Conservation (phyloP, 2,797 vertebrate genomes). For the Lithobates sylvaticus region DNA sequence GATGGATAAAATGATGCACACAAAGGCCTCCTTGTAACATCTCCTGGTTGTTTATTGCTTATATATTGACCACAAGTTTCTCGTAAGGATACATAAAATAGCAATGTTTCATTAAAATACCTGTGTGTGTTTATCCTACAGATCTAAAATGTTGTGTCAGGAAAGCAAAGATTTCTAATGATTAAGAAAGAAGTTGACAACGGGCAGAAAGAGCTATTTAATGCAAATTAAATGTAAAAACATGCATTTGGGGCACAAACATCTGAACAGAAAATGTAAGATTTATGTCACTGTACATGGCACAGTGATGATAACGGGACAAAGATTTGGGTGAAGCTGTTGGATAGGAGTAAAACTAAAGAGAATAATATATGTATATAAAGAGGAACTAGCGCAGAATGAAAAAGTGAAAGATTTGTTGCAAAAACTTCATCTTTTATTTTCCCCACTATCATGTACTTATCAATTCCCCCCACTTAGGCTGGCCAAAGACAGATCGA, state of each 20-base stretch:
- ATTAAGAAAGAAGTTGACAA: conserved; percentile 2
- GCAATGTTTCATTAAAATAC: background rate
- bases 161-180: background rate
- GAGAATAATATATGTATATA: background rate
- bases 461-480: too few species aligned
- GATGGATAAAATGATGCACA: too few species aligned
- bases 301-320: background rate
- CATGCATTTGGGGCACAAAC: conserved; percentile 6
- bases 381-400: background rate
- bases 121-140: background rate
- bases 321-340: background rate
- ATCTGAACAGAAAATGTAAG: background rate
- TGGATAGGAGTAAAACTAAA: background rate
- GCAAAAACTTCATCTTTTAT: too few species aligned
- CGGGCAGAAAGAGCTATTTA: background rate
- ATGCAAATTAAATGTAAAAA: conserved; percentile 7
- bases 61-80: background rate
- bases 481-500: too few species aligned
- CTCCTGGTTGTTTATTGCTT: background rate
- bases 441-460: too few species aligned
- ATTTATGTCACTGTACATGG: background rate
- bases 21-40: background rate
- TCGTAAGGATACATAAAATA: background rate
- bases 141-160: background rate
- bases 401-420: too few species aligned